Evolutionary conservation across 1,140 invertebrate species (phyloP), one percentile per base, ranked within the genome.

Genomic region (Meloidogyne chitwoodi): DNA sequence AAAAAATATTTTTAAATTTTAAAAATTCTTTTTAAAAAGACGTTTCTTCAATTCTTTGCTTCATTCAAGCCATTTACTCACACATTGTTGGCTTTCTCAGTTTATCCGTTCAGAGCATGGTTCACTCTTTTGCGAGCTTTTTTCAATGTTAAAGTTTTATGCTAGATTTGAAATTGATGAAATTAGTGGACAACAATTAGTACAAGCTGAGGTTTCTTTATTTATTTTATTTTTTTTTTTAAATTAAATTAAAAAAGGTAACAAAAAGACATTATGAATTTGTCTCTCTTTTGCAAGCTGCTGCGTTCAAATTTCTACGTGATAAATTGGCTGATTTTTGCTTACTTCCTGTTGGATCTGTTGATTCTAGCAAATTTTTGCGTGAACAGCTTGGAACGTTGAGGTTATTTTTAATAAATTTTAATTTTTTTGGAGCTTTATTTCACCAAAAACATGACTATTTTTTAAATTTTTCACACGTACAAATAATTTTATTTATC

Each of bases 161-260:
- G 92, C 93, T 0, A 91, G 93, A 77, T 99, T 99, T 89, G 97
- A 99, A 89, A 98, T 99, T 75, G 96, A 94, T 88, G 95, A 99
- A 87, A 92, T 94, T 81, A 94, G 92, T 2, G 97, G 97, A 0
- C 94, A 97, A 87, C 93, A 95, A 0, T 89, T 99, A 27, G 95
- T 92, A 0, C 93, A 96, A 86, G 91, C 93, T 70, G 84, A 85
- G 67, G 82, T 84, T 72, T 31, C 26, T 68, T 27, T 65, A n/a
- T 24, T 71, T 6, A 11, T 78, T 26, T 11, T 31, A 27, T 1
- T 8, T 29, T 56, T 29, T n/a, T 77, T 56, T 68, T 67, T 38
- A 56, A 38, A 62, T 24, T 16, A 5, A 27, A 41, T 38, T 22
- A 29, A 14, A 38, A 72, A 26, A 99, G 84, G 95, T 98, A 91